Conservation (phyloP, 1,140 invertebrate species). For the Vanessa tameamea region DNA sequence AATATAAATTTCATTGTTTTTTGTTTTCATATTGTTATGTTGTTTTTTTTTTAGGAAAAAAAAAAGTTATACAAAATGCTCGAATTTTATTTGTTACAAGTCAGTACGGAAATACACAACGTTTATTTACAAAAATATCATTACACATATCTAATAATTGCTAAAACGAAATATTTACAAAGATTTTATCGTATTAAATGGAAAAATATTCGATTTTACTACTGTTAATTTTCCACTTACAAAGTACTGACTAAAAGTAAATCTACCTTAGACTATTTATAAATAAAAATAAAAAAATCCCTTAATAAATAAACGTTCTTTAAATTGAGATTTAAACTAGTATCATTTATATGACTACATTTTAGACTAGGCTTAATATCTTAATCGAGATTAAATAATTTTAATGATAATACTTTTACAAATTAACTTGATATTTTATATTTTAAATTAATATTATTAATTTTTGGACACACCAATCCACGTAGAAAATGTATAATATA, state of each 20-base stretch:
- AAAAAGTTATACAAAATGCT: conserved; percentile 9
- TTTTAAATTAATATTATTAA: too few species aligned
- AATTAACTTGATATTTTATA: too few species aligned
- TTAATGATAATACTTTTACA: too few species aligned
- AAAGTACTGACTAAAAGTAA: neutral
- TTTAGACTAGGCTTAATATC: too few species aligned
- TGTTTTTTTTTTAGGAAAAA: neutral
- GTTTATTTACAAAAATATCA: conserved; percentile 64
- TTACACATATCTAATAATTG: neutral
- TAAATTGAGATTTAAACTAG: too few species aligned
- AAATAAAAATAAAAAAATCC: neutral
- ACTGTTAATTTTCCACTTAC: conserved; percentile 19
- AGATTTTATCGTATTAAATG: conserved; percentile 44
- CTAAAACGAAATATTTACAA: conserved; percentile 38
- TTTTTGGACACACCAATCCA: too few species aligned
- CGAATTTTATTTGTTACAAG: conserved; percentile 41
- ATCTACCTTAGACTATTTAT: neutral
- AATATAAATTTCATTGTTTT: too few species aligned
- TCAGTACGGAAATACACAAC: conserved; percentile 57
- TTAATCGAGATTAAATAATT: too few species aligned
- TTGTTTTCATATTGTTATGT: too few species aligned
- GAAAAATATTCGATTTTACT: conserved; percentile 48
- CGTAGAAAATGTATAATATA: too few species aligned
- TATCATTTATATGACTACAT: too few species aligned
- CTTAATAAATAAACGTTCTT: too few species aligned